Evolutionary conservation across 2,888 invertebrate species (phyloP), one percentile per base, ranked within the genome.

Genomic region (Neoaliturus tenellus): DNA sequence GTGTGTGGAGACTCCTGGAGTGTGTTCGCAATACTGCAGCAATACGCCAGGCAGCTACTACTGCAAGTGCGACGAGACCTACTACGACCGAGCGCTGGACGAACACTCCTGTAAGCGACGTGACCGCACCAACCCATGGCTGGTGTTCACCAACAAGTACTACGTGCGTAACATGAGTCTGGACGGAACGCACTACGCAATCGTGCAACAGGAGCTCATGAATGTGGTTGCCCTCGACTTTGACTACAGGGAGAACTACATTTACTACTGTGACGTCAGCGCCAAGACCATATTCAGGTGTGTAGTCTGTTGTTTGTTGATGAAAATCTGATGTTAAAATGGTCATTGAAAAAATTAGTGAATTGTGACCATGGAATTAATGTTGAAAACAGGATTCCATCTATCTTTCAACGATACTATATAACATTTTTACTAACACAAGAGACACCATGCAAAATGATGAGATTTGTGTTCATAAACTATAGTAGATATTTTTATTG

Each of bases 141-240:
- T 98, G 20, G 93, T 99, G 81, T 98, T 99, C 90, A 98, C 98
- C 17, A 99, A 99, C 90, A 98, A 98, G 89, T 99, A 99, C 90
- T 99, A 99, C 90, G 96, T 99, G 0, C 93, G 99, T 81, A 98
- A 99, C 89, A 96, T 99, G 95, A 97, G 98, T 0, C 93, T 95
- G 0, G 98, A 99, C 89, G 99, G 98, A 0, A 91, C 93, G 4
- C 92, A 93, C 12, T 98, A 98, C 90, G 96, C 95, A 88, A 92
- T 98, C 20, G 95, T 98, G 88, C 97, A 98, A 89, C 98, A 98
- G 90, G 99, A 99, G 89, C 93, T 99, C 28, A 96, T 98, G 92
- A 99, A 99, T 89, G 98, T 98, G 0, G 99, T 99, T 0, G 98
- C 99, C 0, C 92, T 99, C 67, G 99, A 99, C 89, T 98, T 97